phyloP scores from a whole-genome alignment of 2,797 vertebrate genomes.

The Macroramphosus scolopax region DNA sequence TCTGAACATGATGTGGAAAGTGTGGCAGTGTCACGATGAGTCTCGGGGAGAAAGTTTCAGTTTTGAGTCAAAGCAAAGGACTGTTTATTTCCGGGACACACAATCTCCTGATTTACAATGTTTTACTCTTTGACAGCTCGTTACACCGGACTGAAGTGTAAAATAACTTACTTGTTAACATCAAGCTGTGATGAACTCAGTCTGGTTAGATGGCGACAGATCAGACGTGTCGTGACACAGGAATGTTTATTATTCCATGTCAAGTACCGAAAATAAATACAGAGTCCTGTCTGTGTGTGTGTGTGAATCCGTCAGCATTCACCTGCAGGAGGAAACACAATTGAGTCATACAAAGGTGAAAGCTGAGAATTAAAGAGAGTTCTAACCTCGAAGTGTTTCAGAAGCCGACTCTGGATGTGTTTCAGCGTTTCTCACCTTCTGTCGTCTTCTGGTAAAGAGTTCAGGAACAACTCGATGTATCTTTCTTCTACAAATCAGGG shows the following conservation, averaged over 20 bases:
- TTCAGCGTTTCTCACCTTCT: slow-evolving; percentile 25
- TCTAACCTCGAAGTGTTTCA: not conserved
- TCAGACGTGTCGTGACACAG: slow-evolving; percentile 9
- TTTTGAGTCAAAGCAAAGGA: too few species aligned
- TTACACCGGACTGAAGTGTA: too few species aligned
- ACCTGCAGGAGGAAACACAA: slow-evolving; percentile 39
- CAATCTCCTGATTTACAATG: too few species aligned
- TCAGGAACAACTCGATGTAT: slow-evolving; percentile 89
- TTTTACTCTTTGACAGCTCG: too few species aligned
- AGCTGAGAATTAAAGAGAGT: too few species aligned
- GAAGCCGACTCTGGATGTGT: not conserved
- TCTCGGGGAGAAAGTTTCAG: too few species aligned
- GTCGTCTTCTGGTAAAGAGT: slow-evolving; percentile 54
- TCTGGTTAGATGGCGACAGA: too few species aligned
- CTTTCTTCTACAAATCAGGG: slow-evolving; percentile 72
- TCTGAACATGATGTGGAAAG: too few species aligned
- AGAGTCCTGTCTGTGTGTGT: not conserved
- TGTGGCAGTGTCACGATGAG: too few species aligned
- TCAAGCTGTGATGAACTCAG: too few species aligned
- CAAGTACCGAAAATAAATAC: slow-evolving; percentile 26
- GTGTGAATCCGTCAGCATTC: slow-evolving; percentile 22
- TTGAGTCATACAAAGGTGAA: not conserved
- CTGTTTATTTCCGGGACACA: too few species aligned
- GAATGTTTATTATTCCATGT: slow-evolving; percentile 40
- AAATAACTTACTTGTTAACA: too few species aligned